Evolutionary conservation across 1,140 invertebrate genomes (phyloP), one percentile per base, ranked within the genome.

Genomic region (Chymomyza costata): DNA sequence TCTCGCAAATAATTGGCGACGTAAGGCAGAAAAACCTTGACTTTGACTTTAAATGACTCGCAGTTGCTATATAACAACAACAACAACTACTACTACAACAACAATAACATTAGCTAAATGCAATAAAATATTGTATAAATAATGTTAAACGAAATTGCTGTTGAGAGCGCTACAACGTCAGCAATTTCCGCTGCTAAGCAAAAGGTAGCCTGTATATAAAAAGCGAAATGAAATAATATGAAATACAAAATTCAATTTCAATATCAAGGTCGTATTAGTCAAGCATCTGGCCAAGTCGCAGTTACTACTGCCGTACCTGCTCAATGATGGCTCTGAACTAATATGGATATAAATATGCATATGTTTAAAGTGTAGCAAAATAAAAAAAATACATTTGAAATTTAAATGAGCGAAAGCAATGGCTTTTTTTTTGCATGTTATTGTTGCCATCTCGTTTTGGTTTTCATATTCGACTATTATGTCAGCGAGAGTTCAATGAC

Each of bases 31-130:
- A 81, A 83, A 84, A 84, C 82, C 82, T 84, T 84, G 82, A 84
- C 82, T 84, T 84, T 84, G 82, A 84, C 82, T 84, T 84, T 74
- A 80, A 84, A 63, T 84, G 82, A 84, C 82, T 84, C 64, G 73
- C 32, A 47, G 30, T 31, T 39, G 21, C 21, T 8, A 25, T 25
- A 3, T 52, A 67, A 31, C 46, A 54, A 17, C 41, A 59, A 15
- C 34, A 32, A 11, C 40, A 45, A 21, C 30, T 30, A 37, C 35
- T 15, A 8, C 59, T 38, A n/a, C n/a, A n/a, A n/a, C n/a, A n/a
- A n/a, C n/a, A n/a, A n/a, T n/a, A n/a, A n/a, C n/a, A n/a, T n/a
- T n/a, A n/a, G n/a, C n/a, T n/a, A n/a, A n/a, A n/a, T n/a, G n/a
- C n/a, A n/a, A n/a, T n/a, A n/a, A 28, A 28, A 28, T 28, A 10